Conservation (phyloP, 2,113 vertebrate genomes). For the Dipodomys ordii region DNA sequence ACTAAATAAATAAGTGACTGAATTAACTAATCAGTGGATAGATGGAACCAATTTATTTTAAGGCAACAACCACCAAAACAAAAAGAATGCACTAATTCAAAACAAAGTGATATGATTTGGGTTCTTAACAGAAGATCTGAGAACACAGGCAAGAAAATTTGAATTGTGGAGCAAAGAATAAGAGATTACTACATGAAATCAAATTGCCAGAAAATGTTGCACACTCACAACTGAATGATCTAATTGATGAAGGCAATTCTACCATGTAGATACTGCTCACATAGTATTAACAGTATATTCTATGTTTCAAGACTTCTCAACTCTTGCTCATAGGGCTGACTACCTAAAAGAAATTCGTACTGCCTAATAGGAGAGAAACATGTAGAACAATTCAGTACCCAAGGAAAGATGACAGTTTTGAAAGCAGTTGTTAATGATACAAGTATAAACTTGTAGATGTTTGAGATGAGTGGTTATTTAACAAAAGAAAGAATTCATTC, state of each 20-base stretch:
- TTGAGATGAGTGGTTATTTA: conserved; percentile 38
- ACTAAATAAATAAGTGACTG: too few relatives aligned
- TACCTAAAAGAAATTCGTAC: neutral
- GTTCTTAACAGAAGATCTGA: neutral
- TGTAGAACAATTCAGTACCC: neutral
- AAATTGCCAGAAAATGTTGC: neutral
- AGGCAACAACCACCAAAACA: neutral
- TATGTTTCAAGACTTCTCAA: neutral
- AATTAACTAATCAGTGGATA: too few relatives aligned
- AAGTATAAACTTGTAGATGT: conserved; percentile 29
- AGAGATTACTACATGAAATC: neutral
- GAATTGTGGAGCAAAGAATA: neutral
- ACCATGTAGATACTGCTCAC: neutral
- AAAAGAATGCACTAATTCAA: conserved; percentile 30
- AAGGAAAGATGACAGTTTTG: conserved; percentile 32
- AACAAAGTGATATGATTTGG: conserved; percentile 21
- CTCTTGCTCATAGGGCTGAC: neutral
- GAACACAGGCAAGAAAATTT: neutral
- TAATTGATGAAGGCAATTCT: neutral
- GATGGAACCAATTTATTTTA: neutral
- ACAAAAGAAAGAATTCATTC: conserved; percentile 56
- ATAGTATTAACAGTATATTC: neutral
- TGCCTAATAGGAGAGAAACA: neutral
- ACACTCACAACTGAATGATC: neutral
- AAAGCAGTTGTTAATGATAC: conserved; percentile 34